Evolutionary conservation across 2,113 vertebrate species (phyloP).

Genomic region (Coracopsis vasa): DNA sequence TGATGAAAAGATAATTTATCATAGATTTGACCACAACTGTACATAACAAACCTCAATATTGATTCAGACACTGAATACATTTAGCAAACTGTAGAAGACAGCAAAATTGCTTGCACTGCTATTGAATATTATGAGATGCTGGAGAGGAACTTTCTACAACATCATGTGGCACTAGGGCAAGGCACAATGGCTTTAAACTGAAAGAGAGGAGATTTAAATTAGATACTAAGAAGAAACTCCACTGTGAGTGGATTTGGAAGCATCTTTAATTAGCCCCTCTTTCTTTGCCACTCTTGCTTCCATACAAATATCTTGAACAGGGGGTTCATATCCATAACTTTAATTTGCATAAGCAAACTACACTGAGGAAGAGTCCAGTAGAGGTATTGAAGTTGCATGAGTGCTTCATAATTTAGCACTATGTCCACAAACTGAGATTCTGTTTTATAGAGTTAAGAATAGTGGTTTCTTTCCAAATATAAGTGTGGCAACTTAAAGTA

Average conservation of each 20-base stretch:
- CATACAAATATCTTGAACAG: background rate
- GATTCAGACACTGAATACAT: background rate
- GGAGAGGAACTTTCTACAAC: background rate
- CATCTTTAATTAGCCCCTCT: background rate
- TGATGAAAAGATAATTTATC: slow-evolving; percentile 37
- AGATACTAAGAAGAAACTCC: background rate
- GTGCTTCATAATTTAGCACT: background rate
- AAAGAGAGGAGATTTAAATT: background rate
- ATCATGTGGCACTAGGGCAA: background rate
- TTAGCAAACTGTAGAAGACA: background rate
- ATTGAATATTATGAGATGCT: background rate
- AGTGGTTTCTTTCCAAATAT: background rate
- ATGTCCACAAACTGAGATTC: background rate
- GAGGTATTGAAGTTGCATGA: background rate
- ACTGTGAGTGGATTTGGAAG: background rate
- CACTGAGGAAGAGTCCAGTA: background rate
- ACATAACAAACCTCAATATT: background rate
- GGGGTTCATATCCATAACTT: background rate
- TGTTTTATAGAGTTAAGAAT: background rate
- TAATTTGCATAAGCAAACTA: background rate
- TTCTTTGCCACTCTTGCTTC: background rate
- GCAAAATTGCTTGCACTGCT: background rate
- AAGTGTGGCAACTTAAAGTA: background rate
- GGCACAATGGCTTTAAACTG: background rate
- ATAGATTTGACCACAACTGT: background rate